A percentile compares a stretch with the other conserved stretches of the same genome.
Conservation (phyloP, 2,797 vertebrate species). For the Artibeus jamaicensis region DNA sequence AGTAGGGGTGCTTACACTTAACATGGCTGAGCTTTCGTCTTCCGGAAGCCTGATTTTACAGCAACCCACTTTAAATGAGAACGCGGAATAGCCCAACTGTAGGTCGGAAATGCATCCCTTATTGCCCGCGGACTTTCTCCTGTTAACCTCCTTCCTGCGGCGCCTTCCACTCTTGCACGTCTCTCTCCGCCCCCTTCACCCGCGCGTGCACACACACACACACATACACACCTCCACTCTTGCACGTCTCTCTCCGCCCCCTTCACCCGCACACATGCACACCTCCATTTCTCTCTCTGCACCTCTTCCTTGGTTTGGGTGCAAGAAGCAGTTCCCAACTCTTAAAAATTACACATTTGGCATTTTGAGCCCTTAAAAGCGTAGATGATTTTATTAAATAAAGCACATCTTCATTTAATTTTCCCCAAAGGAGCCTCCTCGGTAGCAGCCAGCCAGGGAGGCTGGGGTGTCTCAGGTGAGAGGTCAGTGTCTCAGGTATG, state of each 20-base stretch:
- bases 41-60: background rate
- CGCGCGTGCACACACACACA: no score
- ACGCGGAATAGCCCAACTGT: accelerated
- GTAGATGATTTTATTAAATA: background rate
- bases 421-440: background rate
- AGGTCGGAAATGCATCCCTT: background rate
- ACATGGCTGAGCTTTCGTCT: accelerated
- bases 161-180: accelerated
- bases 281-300: accelerated
- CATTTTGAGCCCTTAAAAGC: background rate
- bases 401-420: background rate
- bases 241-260: no score
- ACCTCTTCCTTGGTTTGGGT: background rate
- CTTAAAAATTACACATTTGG: background rate
- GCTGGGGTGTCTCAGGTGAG: background rate
- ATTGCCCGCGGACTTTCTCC: accelerated
- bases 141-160: background rate
- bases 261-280: accelerated
- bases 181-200: no score
- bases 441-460: background rate
- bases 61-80: no score
- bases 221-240: no score
- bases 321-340: background rate
- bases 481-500: no score
- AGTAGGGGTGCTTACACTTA: background rate